Percentiles rank a stretch among this genome's conserved stretches.
Conservation (phyloP, 2,888 invertebrate genomes). For the Linnaemya vulpina region DNA sequence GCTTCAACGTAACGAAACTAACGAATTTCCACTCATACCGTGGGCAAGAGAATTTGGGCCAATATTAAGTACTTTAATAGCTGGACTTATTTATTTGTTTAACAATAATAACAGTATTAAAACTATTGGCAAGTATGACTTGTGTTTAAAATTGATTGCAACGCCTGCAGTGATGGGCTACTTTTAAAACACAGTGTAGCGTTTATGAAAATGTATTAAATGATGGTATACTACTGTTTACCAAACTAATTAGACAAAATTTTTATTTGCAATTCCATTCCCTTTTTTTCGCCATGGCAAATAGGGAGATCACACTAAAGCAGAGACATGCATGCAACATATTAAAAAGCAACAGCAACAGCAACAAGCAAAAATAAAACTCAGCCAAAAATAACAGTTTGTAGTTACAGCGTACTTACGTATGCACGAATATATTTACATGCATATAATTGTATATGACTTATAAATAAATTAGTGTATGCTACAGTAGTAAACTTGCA, state of each 20-base stretch:
- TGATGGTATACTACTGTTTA: slow-evolving; percentile 48
- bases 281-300: slow-evolving; percentile 26
- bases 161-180: neutral
- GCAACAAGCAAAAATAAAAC: slow-evolving; percentile 1
- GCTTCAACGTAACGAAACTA: slow-evolving; percentile 23
- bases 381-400: slow-evolving; percentile 6
- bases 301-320: slow-evolving; percentile 36
- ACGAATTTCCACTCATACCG: slow-evolving; percentile 25
- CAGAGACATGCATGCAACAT: slow-evolving; percentile 43
- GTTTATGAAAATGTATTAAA: neutral
- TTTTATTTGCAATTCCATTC: slow-evolving; percentile 61
- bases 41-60: neutral
- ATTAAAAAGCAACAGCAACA: slow-evolving; percentile 21
- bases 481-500: slow-evolving; percentile 21
- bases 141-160: neutral
- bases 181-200: neutral
- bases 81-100: no score
- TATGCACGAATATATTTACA: neutral
- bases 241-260: slow-evolving; percentile 70
- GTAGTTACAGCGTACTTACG: neutral
- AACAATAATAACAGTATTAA: no score
- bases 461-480: slow-evolving; percentile 62
- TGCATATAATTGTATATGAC: slow-evolving; percentile 18
- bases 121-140: no score
- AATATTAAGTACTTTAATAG: neutral